Conservation (phyloP, 2,888 invertebrate species). For the Drosophila antonietae region DNA sequence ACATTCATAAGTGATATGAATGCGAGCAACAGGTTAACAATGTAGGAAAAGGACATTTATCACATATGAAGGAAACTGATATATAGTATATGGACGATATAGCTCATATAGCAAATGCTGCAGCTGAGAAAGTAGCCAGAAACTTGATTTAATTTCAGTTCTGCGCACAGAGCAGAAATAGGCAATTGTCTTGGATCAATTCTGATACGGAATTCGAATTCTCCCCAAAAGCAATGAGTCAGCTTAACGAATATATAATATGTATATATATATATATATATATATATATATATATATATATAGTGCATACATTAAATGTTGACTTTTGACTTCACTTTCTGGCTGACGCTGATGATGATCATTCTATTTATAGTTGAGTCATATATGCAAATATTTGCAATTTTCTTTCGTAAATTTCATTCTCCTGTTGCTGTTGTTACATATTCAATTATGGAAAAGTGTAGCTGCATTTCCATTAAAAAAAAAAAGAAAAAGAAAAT, state of each 20-base stretch:
- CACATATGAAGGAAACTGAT: not conserved
- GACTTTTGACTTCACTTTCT: not conserved
- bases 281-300: too few relatives aligned
- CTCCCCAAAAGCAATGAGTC: not conserved
- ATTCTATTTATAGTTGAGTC: slow-evolving; percentile 12
- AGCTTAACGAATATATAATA: not conserved
- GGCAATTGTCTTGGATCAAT: not conserved
- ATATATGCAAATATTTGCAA: slow-evolving; percentile 9
- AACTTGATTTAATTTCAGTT: too few relatives aligned
- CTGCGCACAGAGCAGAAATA: not conserved
- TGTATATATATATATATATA: too few relatives aligned
- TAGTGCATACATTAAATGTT: not conserved
- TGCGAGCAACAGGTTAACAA: slow-evolving; percentile 4
- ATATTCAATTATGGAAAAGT: slow-evolving; percentile 26
- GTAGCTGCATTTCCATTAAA: slow-evolving; percentile 20
- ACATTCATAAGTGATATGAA: slow-evolving; percentile 20
- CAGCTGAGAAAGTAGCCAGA: not conserved
- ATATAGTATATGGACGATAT: not conserved
- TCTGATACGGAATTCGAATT: too few relatives aligned
- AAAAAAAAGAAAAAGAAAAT: slow-evolving; percentile 8
- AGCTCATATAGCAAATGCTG: not conserved
- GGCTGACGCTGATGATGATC: not conserved
- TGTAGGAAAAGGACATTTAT: not conserved
- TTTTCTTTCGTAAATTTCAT: not conserved
- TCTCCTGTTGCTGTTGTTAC: not conserved